Base-by-base conservation (phyloP, 2,888 invertebrate genomes). In the Notodonta dromedarius region DNA sequence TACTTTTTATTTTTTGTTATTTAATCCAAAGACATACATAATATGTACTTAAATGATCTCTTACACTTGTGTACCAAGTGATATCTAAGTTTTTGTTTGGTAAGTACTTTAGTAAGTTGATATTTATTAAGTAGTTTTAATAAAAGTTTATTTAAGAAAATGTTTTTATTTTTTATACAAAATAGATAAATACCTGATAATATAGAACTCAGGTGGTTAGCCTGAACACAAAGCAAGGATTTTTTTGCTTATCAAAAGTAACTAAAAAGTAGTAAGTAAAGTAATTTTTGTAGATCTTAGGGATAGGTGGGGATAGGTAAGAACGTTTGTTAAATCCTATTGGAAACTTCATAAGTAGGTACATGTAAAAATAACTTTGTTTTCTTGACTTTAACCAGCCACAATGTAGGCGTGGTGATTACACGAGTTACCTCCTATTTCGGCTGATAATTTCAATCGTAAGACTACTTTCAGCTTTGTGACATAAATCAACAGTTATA, bases 371-470 rank as follows among this genome's bases (percentile, higher is more conserved):
- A 13, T 46, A n/a, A 13, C 46, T n/a, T 46, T n/a, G 46, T 5
- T 6, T 46, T 46, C 13, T 46, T 42, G 42, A n/a, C n/a, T n/a
- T 13, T 6, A n/a, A 4, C 12, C 44, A 46, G n/a, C 5, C 13
- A n/a, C 7, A 6, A 5, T 46, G 13, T 46, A n/a, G 13, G 13
- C n/a, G 46, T n/a, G 5, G n/a, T 46, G 46, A 46, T 46, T 46
- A n/a, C 46, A 46, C 46, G n/a, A 46, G 46, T n/a, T 46, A n/a
- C 46, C 46, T 46, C 46, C 13, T n/a, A 46, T 13, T 5, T 46
- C 50, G 8, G 63, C 62, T 74, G 66, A 67, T 71, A 74, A 66
- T 71, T 66, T 67, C 24, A 58, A 62, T 53, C 59, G 62, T 55
- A 59, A 44, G 53, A 57, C 48, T 61, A 46, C 56, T 44, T 39